These are phyloP conservation scores for Watsonalla cultraria DNA, from an alignment of 2,888 invertebrate species.

Conservation along the genomic window DNA sequence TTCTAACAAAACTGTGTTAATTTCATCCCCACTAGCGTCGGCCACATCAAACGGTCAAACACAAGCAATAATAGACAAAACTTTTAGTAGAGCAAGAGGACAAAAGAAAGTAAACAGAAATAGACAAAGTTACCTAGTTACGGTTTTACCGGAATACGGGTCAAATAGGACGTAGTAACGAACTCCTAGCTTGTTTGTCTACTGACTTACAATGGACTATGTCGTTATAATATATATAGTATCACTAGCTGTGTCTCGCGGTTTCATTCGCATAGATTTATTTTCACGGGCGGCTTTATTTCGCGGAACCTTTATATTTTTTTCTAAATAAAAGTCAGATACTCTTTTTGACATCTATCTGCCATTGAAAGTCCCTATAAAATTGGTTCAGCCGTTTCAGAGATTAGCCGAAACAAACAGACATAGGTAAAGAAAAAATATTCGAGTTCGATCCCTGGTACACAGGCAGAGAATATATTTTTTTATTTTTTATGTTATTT, in stretches of 20 bases:
- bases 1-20: no score
- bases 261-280: background rate
- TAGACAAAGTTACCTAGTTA: conserved; percentile 51
- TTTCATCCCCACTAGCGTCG: background rate
- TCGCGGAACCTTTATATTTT: no score
- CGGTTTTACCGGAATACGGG: conserved; percentile 41
- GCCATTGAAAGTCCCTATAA: no score
- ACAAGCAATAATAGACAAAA: conserved; percentile 34
- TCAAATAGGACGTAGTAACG: conserved; percentile 34
- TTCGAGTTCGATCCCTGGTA: no score
- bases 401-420: no score
- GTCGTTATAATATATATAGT: background rate
- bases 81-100: conserved; percentile 24
- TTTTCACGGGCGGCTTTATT: no score
- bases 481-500: no score
- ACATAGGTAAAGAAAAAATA: no score
- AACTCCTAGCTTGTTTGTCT: conserved; percentile 47
- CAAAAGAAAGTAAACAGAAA: conserved; percentile 60
- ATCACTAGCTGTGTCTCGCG: background rate
- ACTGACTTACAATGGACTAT: conserved; percentile 29
- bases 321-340: no score
- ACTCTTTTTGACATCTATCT: no score
- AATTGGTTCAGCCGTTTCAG: no score
- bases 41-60: conserved; percentile 9
- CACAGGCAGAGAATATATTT: no score